Base-by-base conservation (phyloP, 2,113 vertebrate species). In the Saguinus imperator region DNA sequence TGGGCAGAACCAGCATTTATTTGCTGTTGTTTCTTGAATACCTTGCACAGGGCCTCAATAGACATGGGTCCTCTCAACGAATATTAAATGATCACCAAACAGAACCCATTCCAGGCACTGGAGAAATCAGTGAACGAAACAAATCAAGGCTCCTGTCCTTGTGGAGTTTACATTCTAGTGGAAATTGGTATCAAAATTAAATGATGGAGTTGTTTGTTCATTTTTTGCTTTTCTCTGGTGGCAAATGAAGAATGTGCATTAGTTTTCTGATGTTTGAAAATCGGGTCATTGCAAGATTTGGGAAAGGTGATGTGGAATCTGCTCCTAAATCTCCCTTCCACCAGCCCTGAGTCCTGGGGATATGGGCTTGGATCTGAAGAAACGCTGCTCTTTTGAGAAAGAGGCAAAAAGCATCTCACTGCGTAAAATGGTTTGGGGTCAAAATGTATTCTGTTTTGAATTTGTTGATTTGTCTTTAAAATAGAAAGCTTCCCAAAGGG, bases 401-500 rank as follows among this genome's bases (percentile, higher is more conserved):
- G 75, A 89, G n/a, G 10, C 92, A 29, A 25, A 77, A 84, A 87
- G 75, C 2, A 18, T 72, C 64, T 73, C 61, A 3, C 29, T 64
- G 92, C 8, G 66, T 96, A 75, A 89, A 83, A 75, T 76, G 58
- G 64, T 96, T 96, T 64, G 0, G 81, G 89, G 92, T 89, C 94
- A 83, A 98, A 97, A 94, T 95, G 48, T 82, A 1, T 80, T 96
- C 73, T 92, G 79, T 72, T 87, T 87, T 95, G 77, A 94, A 80
- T 95, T 94, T 97, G 83, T n/a, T 64, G 43, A 57, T 35, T 97
- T 97, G 91, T 91, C 97, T 98, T 98, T 93, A 97, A 96, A 98
- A 97, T 96, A 98, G 98, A 98, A 98, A 95, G 87, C 70, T 35
- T 98, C 98, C 98, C 97, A 89, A 87, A 97, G 97, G 96, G 92